phyloP scores from a whole-genome alignment of 2,888 invertebrate genomes.

The Clitarchus hookeri region DNA sequence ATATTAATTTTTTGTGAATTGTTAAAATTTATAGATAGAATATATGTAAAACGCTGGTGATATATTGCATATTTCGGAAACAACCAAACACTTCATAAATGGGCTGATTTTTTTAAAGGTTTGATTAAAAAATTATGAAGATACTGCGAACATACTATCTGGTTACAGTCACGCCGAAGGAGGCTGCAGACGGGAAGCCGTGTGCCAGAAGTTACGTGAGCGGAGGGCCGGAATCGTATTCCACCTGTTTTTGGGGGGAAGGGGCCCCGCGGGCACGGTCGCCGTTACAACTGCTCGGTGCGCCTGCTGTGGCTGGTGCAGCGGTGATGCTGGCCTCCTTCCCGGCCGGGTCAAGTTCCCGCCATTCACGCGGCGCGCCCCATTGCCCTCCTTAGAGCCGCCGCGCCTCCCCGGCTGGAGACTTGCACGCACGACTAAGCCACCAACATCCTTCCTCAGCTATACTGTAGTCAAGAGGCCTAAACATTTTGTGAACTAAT shows the following conservation, averaged over 20 bases:
- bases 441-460: not conserved
- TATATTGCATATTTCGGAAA: no score
- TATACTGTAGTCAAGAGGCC: no score
- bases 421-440: not conserved
- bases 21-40: no score
- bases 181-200: not conserved
- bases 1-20: no score
- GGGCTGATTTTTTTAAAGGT: no score
- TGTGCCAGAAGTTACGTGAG: not conserved
- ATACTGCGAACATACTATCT: no score
- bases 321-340: not conserved
- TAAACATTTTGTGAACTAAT: no score
- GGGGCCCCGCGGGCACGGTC: not conserved
- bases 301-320: not conserved
- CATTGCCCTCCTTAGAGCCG: not conserved
- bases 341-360: constrained; percentile 1
- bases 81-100: no score
- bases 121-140: no score
- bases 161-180: no score
- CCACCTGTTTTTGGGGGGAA: not conserved
- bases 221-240: not conserved
- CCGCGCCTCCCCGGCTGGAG: not conserved
- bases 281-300: not conserved
- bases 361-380: not conserved
- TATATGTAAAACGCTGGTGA: no score